A percentile compares a stretch with the other conserved stretches of the same genome.
These are phyloP conservation scores for Balaeniceps rex DNA, from an alignment of 2,113 vertebrate species.

Conservation along the genomic window DNA sequence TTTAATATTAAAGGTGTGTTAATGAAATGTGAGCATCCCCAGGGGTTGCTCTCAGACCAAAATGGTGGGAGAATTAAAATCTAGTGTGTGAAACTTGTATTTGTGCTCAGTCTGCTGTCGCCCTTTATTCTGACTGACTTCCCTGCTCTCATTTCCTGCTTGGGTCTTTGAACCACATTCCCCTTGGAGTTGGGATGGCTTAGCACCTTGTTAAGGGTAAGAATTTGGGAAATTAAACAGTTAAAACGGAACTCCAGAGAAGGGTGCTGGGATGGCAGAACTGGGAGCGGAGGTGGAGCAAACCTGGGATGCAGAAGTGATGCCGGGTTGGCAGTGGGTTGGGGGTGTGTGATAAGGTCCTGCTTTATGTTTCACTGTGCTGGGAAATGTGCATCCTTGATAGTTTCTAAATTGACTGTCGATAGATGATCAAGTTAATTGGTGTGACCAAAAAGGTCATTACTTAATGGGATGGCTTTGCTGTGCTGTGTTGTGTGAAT, in stretches of 20 bases:
- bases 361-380: not conserved
- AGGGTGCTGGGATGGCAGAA: not conserved
- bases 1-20: not conserved
- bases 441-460: not conserved
- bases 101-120: not conserved
- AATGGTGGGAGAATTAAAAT: not conserved
- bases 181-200: not conserved
- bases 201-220: not conserved
- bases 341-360: not conserved
- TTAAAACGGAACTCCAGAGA: not conserved
- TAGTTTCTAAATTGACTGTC: not conserved
- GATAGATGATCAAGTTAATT: constrained; percentile 15
- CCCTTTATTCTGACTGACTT: not conserved
- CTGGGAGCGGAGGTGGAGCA: not conserved
- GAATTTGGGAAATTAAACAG: not conserved
- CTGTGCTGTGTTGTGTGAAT: not conserved
- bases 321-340: not conserved
- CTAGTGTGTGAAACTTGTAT: not conserved
- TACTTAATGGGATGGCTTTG: not conserved
- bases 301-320: not conserved
- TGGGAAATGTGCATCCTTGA: not conserved
- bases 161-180: not conserved
- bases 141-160: not conserved
- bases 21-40: not conserved
- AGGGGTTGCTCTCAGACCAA: not conserved